phyloP scores from a whole-genome alignment of 2,113 vertebrate species.

The Myrmophylax atrothorax region DNA sequence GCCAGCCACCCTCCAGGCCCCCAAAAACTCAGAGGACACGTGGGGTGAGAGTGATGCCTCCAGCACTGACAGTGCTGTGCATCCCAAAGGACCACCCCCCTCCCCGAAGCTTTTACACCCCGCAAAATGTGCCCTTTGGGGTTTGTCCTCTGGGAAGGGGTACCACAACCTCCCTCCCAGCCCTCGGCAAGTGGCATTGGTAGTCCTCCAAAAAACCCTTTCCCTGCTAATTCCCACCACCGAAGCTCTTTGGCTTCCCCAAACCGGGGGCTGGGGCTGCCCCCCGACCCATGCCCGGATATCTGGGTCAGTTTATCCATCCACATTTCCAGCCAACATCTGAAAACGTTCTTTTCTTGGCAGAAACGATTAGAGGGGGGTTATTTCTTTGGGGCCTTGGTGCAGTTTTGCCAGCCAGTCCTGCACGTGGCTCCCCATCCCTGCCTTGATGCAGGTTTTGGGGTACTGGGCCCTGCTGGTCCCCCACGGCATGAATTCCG shows the following conservation, averaged over 20 bases:
- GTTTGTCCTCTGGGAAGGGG: not conserved
- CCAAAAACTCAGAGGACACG: rapidly evolving
- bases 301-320: not conserved
- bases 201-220: rapidly evolving
- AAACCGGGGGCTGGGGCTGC: rapidly evolving
- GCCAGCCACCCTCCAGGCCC: rapidly evolving
- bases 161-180: rapidly evolving
- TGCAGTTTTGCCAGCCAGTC: rapidly evolving
- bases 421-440: not conserved
- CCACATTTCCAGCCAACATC: not conserved
- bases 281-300: not conserved
- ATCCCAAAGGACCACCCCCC: rapidly evolving
- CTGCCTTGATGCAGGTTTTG: not conserved
- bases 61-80: rapidly evolving
- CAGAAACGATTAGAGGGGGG: rapidly evolving
- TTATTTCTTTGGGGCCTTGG: not conserved
- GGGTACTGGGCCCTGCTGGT: rapidly evolving
- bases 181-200: not conserved
- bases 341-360: not conserved
- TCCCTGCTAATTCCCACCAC: not conserved
- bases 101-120: not conserved
- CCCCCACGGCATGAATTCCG: rapidly evolving
- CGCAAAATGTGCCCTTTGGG: rapidly evolving
- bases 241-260: rapidly evolving
- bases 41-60: not conserved